A percentile compares a stretch with the other conserved stretches of the same genome.
These are phyloP conservation scores for Ophioninae sp. DNA, from an alignment of 2,888 invertebrate genomes.

Conservation along the genomic window DNA sequence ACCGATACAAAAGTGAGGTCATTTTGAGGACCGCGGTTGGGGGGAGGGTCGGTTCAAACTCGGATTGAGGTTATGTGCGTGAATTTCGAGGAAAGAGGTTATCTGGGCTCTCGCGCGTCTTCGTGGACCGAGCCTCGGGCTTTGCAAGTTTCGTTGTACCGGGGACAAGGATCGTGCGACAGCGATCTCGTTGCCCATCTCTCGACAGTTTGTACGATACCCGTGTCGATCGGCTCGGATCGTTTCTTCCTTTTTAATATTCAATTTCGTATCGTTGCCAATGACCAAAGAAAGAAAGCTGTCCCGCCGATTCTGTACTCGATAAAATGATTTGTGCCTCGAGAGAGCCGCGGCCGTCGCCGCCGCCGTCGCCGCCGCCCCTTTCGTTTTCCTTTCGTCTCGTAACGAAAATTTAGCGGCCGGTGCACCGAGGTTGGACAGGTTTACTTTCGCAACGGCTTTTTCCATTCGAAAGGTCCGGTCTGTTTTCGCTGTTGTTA, in stretches of 20 bases:
- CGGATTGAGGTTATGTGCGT: constrained; percentile 64
- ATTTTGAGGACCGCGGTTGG: not conserved
- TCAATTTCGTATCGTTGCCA: not conserved
- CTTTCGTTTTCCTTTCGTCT: not conserved
- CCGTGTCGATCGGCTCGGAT: not conserved
- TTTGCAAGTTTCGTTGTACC: not conserved
- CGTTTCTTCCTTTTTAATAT: constrained; percentile 10
- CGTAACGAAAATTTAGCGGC: too few relatives aligned
- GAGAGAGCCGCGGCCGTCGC: not conserved
- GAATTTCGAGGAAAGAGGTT: constrained; percentile 63
- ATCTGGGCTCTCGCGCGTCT: constrained; percentile 65
- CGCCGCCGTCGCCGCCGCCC: too few relatives aligned
- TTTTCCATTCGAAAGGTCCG: too few relatives aligned
- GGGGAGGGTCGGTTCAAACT: constrained; percentile 5
- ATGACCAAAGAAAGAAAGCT: not conserved
- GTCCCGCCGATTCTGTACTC: not conserved
- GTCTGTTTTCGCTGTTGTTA: too few relatives aligned
- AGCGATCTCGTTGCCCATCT: constrained; percentile 25
- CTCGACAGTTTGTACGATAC: constrained; percentile 4
- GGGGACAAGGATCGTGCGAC: constrained; percentile 39
- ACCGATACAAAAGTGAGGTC: constrained; percentile 7
- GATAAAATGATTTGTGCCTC: not conserved
- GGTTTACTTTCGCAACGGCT: too few relatives aligned
- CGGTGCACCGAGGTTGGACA: too few relatives aligned
- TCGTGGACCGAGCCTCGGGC: constrained; percentile 1